These are phyloP conservation scores for Yponomeuta malinellus DNA, from an alignment of 2,888 invertebrate genomes.

Conservation along the genomic window DNA sequence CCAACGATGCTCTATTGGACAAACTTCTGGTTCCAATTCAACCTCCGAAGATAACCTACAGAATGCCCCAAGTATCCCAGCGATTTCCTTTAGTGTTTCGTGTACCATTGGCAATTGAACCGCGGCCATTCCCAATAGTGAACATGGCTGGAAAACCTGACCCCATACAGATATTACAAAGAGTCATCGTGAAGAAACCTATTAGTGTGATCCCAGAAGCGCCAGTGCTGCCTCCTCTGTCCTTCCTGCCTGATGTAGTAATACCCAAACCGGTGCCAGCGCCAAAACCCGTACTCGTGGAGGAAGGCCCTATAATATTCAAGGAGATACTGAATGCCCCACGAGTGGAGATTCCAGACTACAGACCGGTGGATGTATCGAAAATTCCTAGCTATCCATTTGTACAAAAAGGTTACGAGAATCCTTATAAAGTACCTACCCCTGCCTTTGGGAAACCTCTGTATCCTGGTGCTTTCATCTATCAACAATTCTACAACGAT, in stretches of 20 bases:
- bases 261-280: background rate
- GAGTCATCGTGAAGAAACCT: background rate
- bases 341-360: background rate
- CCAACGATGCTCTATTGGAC: background rate
- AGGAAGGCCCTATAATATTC: background rate
- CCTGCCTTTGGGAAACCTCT: conserved; percentile 8
- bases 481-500: conserved; percentile 18
- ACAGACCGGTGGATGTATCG: background rate
- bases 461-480: conserved; percentile 19
- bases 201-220: background rate
- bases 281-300: background rate
- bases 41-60: conserved; percentile 9
- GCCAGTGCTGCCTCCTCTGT: background rate
- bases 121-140: background rate
- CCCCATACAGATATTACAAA: background rate
- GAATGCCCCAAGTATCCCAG: conserved; percentile 1
- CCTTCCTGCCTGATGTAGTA: background rate
- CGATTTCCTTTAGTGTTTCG: background rate
- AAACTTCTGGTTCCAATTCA: background rate
- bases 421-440: no score
- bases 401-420: no score
- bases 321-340: background rate
- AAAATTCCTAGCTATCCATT: background rate
- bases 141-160: background rate
- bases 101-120: background rate